These are phyloP conservation scores for Sturnus vulgaris DNA, from an alignment of 2,113 vertebrate genomes.

Conservation along the genomic window DNA sequence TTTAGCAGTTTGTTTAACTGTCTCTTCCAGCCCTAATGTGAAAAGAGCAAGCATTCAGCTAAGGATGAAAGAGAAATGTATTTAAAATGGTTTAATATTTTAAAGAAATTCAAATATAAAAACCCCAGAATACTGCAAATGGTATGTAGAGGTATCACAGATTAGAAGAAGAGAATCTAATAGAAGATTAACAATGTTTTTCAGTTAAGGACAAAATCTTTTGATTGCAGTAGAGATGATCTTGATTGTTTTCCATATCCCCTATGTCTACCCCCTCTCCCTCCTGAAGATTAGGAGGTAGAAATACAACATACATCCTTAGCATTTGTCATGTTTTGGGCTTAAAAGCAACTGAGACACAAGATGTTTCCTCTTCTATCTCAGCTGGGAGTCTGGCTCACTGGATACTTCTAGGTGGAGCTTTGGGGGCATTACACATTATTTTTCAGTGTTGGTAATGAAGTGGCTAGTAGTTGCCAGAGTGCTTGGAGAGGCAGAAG, in stretches of 20 bases:
- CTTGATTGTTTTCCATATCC: not conserved
- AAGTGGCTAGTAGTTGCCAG: not conserved
- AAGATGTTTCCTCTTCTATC: not conserved
- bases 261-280: fast-evolving
- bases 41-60: not conserved
- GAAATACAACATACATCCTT: not conserved
- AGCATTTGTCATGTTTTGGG: not conserved
- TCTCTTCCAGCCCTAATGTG: not conserved
- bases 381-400: not conserved
- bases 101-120: not conserved
- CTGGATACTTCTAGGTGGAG: not conserved
- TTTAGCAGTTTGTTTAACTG: not conserved
- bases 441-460: not conserved
- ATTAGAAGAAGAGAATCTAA: not conserved
- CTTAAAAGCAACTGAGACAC: not conserved
- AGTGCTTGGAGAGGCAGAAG: not conserved
- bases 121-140: not conserved
- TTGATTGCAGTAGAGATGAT: not conserved
- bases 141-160: not conserved
- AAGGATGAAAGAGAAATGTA: not conserved
- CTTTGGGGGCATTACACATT: not conserved
- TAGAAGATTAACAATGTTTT: not conserved
- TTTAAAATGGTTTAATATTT: not conserved
- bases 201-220: not conserved
- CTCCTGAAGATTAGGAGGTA: not conserved